phyloP scores from a whole-genome alignment of 2,888 invertebrate genomes.

The Drosophila tanythrix region DNA sequence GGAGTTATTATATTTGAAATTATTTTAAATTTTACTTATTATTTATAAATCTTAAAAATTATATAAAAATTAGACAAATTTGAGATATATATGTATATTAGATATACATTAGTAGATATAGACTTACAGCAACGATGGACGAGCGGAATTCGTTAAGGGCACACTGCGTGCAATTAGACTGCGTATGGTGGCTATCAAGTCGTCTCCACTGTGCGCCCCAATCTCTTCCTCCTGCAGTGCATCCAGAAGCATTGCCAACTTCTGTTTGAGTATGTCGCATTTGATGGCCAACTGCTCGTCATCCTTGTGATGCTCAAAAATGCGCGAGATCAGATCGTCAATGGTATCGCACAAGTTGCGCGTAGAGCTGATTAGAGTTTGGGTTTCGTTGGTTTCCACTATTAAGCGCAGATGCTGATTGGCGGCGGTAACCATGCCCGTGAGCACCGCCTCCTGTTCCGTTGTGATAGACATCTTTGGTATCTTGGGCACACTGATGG shows the following conservation, averaged over 20 bases:
- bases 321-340: slow-evolving; percentile 89
- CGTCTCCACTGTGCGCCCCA: slow-evolving; percentile 83
- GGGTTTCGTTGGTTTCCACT: slow-evolving; percentile 92
- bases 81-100: background rate
- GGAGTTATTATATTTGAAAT: background rate
- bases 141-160: slow-evolving; percentile 46
- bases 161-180: slow-evolving; percentile 78
- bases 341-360: slow-evolving; percentile 92
- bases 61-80: too few relatives aligned
- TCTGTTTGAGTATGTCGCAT: slow-evolving; percentile 90
- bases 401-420: slow-evolving; percentile 94
- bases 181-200: slow-evolving; percentile 80
- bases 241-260: slow-evolving; percentile 90
- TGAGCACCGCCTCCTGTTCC: slow-evolving; percentile 86
- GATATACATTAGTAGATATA: background rate
- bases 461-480: slow-evolving; percentile 86
- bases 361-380: slow-evolving; percentile 89
- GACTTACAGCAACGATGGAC: slow-evolving; percentile 68
- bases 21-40: background rate
- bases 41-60: too few relatives aligned
- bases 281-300: slow-evolving; percentile 88
- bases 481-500: slow-evolving; percentile 87
- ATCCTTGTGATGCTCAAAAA: slow-evolving; percentile 87
- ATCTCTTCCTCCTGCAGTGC: slow-evolving; percentile 89
- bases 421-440: slow-evolving; percentile 91